A percentile compares a stretch with the other conserved stretches of the same genome.
Evolutionary conservation across 2,888 invertebrate species (phyloP).

Genomic region (Parnassius smintheus): DNA sequence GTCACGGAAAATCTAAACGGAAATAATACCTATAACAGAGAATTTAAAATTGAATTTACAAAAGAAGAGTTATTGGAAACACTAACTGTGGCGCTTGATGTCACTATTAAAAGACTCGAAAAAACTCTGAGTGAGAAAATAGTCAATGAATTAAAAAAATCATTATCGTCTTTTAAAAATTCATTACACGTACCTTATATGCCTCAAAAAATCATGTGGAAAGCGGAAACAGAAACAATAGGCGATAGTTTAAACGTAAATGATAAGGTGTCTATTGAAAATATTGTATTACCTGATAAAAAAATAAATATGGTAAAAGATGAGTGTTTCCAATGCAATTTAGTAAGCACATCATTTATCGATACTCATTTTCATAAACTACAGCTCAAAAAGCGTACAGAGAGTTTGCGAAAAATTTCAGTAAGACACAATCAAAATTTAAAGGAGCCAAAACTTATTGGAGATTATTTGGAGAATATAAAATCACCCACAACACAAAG

Average conservation of each 20-base stretch:
- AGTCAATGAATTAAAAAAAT: conserved; percentile 48
- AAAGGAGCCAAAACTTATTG: conserved; percentile 35
- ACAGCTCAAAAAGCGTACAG: conserved; percentile 38
- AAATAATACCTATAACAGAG: conserved; percentile 41
- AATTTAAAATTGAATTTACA: conserved; percentile 37
- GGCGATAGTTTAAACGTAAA: neutral
- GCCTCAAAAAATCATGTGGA: neutral
- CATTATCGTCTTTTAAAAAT: conserved; percentile 33
- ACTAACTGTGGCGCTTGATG: conserved; percentile 49
- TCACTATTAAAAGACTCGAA: conserved; percentile 54
- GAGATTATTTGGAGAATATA: conserved; percentile 46
- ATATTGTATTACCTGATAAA: conserved; percentile 3
- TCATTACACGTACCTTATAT: conserved; percentile 5
- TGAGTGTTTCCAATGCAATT: conserved; percentile 52
- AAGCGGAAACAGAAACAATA: conserved; percentile 1
- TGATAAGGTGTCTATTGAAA: neutral
- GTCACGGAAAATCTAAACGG: conserved; percentile 37
- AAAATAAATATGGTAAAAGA: conserved; percentile 26
- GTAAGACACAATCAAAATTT: neutral
- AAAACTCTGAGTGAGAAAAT: conserved; percentile 54
- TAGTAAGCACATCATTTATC: conserved; percentile 52
- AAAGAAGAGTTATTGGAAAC: conserved; percentile 55
- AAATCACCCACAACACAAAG: conserved; percentile 31
- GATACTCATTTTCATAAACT: conserved; percentile 53
- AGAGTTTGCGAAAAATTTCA: conserved; percentile 32